phyloP scores from a whole-genome alignment of 2,113 vertebrate species.

The Poeciliopsis retropinna region DNA sequence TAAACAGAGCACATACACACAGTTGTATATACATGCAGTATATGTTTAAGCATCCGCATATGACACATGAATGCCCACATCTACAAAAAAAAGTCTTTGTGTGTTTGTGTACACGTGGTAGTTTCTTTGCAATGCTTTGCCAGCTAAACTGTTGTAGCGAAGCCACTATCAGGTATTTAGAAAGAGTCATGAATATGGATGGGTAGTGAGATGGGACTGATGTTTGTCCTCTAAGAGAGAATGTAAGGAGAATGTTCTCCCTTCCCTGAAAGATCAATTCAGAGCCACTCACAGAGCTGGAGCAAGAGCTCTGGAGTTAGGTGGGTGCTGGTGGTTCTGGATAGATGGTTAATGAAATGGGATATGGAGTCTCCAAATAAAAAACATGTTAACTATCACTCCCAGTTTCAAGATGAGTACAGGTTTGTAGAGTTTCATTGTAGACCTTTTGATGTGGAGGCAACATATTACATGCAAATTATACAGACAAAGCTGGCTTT shows the following conservation, averaged over 20 bases:
- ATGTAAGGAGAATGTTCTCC: constrained; percentile 84
- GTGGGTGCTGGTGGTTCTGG: constrained; percentile 45
- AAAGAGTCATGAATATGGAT: constrained; percentile 86
- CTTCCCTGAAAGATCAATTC: constrained; percentile 76
- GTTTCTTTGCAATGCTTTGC: constrained; percentile 62
- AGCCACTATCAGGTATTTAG: constrained; percentile 85
- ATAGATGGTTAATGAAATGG: constrained; percentile 68
- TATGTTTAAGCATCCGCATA: constrained; percentile 25
- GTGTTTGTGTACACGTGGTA: constrained; percentile 29
- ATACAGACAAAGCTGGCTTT: background rate
- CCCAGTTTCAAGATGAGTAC: constrained; percentile 21
- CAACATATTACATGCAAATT: background rate
- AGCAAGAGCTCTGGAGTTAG: constrained; percentile 47
- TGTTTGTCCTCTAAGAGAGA: constrained; percentile 87
- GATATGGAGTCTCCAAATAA: constrained; percentile 55
- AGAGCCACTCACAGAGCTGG: constrained; percentile 64
- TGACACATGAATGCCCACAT: constrained; percentile 10
- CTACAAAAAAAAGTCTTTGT: constrained; percentile 10
- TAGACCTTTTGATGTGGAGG: background rate
- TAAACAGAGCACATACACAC: constrained; percentile 17
- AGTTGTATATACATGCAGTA: constrained; percentile 14
- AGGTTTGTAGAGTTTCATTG: background rate
- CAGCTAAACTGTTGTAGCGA: constrained; percentile 81
- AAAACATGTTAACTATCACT: constrained; percentile 51
- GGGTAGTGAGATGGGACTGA: constrained; percentile 80